Conservation (phyloP, 1,140 invertebrate species). For the Orchesella cincta region DNA sequence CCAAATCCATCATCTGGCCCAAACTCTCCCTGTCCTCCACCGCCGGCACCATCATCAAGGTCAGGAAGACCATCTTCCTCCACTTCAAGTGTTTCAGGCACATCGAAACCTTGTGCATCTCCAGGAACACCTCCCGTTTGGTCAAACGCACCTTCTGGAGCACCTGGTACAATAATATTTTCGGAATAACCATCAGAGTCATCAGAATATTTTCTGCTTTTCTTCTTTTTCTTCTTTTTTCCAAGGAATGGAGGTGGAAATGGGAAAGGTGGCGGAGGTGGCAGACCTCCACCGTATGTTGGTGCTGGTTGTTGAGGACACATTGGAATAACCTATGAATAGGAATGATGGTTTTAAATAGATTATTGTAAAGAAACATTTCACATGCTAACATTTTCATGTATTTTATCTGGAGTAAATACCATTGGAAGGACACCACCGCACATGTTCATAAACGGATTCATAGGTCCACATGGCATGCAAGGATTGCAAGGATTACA, state of each 20-base stretch:
- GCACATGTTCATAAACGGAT: constrained; percentile 8
- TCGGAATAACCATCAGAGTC: background rate
- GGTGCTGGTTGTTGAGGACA: background rate
- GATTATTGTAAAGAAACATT: background rate
- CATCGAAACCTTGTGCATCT: too few relatives aligned
- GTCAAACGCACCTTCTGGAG: background rate
- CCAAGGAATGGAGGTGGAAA: background rate
- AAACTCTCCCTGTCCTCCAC: background rate
- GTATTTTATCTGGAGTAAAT: background rate
- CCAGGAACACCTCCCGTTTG: background rate
- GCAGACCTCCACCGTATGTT: background rate
- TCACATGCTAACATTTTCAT: background rate
- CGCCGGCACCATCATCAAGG: background rate
- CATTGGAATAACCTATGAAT: constrained; percentile 19
- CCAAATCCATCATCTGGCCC: background rate
- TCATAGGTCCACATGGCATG: background rate
- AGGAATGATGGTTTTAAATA: too few relatives aligned
- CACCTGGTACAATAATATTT: constrained; percentile 5
- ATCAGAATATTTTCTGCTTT: background rate
- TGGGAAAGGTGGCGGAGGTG: constrained; percentile 11
- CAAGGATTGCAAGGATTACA: constrained; percentile 23
- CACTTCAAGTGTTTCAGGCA: too few relatives aligned
- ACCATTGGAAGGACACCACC: constrained; percentile 20
- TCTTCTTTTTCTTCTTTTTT: constrained; percentile 18
- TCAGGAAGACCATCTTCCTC: background rate